Evolutionary conservation across 2,888 invertebrate genomes (phyloP).

Genomic region (Dryococelus australis): DNA sequence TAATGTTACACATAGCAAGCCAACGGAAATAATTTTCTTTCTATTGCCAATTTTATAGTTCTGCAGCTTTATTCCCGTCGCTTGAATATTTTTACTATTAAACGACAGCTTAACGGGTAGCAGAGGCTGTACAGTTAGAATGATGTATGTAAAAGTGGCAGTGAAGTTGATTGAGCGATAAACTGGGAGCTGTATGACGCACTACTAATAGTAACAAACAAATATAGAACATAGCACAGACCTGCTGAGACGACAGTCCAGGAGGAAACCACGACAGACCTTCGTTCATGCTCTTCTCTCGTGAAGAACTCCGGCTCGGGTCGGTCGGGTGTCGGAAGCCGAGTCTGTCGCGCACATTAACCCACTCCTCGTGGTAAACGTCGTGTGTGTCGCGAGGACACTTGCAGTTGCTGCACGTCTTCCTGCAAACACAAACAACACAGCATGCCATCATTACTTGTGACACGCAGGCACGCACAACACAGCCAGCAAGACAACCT

Average conservation of each 20-base stretch:
- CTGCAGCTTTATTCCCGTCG: too few relatives aligned
- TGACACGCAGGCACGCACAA: background rate
- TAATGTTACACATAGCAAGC: too few relatives aligned
- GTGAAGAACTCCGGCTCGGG: conserved; percentile 62
- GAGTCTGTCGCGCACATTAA: conserved; percentile 76
- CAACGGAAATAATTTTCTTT: too few relatives aligned
- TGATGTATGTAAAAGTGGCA: too few relatives aligned
- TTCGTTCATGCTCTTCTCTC: conserved; percentile 64
- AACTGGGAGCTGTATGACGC: too few relatives aligned
- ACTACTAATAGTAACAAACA: too few relatives aligned
- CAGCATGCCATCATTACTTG: background rate
- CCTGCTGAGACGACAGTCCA: conserved; percentile 60
- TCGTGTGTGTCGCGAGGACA: conserved; percentile 91
- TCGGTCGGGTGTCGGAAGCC: conserved; percentile 70
- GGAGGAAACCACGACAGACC: conserved; percentile 80
- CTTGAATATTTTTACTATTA: too few relatives aligned
- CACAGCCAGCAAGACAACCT: background rate
- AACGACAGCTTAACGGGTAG: too few relatives aligned
- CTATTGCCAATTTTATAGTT: too few relatives aligned
- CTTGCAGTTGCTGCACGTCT: conserved; percentile 92
- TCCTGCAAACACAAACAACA: conserved; percentile 65
- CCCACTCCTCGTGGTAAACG: conserved; percentile 86
- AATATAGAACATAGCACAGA: conserved; percentile 22
- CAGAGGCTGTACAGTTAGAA: too few relatives aligned
- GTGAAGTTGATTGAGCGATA: too few relatives aligned